Percentiles rank a stretch among this genome's conserved stretches.
These are phyloP conservation scores for Drosophila sucinea DNA, from an alignment of 1,140 invertebrate species.

Conservation along the genomic window DNA sequence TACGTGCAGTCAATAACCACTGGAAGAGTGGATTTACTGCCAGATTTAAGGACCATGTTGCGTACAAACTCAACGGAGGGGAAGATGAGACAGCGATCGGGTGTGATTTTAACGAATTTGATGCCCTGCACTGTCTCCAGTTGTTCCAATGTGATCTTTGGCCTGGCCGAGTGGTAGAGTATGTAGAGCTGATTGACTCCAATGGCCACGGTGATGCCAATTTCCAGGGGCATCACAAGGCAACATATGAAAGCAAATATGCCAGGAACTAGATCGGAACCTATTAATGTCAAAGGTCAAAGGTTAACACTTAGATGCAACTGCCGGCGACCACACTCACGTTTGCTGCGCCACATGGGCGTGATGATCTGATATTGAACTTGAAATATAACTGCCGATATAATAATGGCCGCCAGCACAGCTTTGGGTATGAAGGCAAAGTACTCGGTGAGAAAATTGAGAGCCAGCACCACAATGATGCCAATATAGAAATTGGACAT, in stretches of 20 bases:
- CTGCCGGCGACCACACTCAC: slow-evolving; percentile 82
- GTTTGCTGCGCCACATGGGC: slow-evolving; percentile 91
- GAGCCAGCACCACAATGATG: slow-evolving; percentile 88
- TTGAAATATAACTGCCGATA: slow-evolving; percentile 93
- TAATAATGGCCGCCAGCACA: slow-evolving; percentile 91
- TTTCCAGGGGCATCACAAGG: slow-evolving; percentile 92
- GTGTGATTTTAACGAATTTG: slow-evolving; percentile 91
- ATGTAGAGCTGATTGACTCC: slow-evolving; percentile 93
- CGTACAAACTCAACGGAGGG: slow-evolving; percentile 94
- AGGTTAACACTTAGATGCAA: neutral
- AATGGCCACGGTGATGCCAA: slow-evolving; percentile 95
- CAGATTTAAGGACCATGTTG: slow-evolving; percentile 91
- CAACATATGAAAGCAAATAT: slow-evolving; percentile 93
- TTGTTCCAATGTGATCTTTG: slow-evolving; percentile 92
- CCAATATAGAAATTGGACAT: slow-evolving; percentile 90
- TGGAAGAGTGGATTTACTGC: slow-evolving; percentile 86
- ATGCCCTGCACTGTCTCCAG: slow-evolving; percentile 86
- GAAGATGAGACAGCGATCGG: slow-evolving; percentile 93
- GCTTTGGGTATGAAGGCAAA: slow-evolving; percentile 93
- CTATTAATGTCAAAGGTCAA: slow-evolving; percentile 84
- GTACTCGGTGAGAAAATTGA: slow-evolving; percentile 90
- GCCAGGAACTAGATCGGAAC: slow-evolving; percentile 93
- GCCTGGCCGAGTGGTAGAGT: slow-evolving; percentile 94
- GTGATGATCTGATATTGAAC: slow-evolving; percentile 90
- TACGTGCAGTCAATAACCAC: slow-evolving; percentile 94